Conservation (phyloP, 2,888 invertebrate genomes). For the Chaetogeoica ovagalla region DNA sequence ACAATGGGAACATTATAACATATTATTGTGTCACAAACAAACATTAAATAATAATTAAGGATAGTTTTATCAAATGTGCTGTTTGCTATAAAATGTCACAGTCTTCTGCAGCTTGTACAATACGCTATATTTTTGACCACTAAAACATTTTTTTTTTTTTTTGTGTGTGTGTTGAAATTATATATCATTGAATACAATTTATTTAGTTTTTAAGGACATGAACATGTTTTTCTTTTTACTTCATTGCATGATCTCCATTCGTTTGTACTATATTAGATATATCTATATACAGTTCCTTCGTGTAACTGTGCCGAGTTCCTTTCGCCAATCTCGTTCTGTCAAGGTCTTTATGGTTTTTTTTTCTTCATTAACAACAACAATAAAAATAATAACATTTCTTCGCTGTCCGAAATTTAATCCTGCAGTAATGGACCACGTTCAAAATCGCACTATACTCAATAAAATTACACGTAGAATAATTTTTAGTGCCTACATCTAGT, state of each 20-base stretch:
- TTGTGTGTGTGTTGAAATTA: conserved; percentile 6
- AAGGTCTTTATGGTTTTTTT: conserved; percentile 15
- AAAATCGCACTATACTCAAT: background rate
- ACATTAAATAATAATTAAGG: conserved; percentile 1
- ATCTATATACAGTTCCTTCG: conserved; percentile 2
- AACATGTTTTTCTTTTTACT: background rate
- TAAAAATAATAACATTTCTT: conserved; percentile 19
- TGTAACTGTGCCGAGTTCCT: conserved; percentile 12
- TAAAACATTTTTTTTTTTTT: background rate
- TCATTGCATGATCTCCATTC: conserved; percentile 26
- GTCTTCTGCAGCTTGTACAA: background rate
- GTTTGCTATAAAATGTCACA: background rate
- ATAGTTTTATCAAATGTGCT: background rate
- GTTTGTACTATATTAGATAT: background rate
- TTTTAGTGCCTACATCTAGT: background rate
- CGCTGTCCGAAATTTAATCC: background rate
- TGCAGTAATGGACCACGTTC: conserved; percentile 1
- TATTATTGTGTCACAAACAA: background rate
- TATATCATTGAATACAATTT: background rate
- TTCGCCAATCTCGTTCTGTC: conserved; percentile 38
- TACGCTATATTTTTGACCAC: conserved; percentile 5
- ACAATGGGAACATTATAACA: background rate
- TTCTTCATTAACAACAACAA: conserved; percentile 6
- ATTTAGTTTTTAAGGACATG: conserved; percentile 1
- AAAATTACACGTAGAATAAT: background rate